Evolutionary conservation across 2,888 invertebrate genomes (phyloP), one percentile per base, ranked within the genome.

Genomic region (Tuta absoluta): DNA sequence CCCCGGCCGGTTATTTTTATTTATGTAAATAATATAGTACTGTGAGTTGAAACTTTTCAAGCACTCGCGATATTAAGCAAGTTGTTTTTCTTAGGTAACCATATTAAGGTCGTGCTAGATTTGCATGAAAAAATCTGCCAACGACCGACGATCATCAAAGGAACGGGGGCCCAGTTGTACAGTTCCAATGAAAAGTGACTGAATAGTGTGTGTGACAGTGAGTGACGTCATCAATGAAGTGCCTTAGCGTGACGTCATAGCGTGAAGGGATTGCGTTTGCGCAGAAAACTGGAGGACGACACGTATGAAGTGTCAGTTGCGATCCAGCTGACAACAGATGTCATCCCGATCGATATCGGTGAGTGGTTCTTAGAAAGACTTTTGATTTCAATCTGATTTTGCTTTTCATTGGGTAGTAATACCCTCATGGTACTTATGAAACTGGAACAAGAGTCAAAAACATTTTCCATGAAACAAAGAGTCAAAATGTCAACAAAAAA

Each of bases 291-390:
- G 92, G 92, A 91, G 91, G 84, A 76, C 87, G 87, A 91, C 80
- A 87, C 90, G 80, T 87, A 90, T 89, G 89, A 91, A 66, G 87
- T 87, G 88, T 91, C 92, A 87, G 92, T 92, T 89, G 89, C 80
- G 86, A 86, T 89, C 82, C 85, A 90, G 89, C 89, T 91, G 91
- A 91, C 92, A 88, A 92, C 91, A 89, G 91, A 92, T 92, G 92
- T 89, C 86, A 86, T 83, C 79, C 84, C 85, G 70, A 81, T 82
- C 77, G 90, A 91, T 80, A 79, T 72, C 84, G 91, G 92, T 92
- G 73, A 91, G 92, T 86, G 65, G 58, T n/a, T 24, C 45, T 59
- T 51, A 38, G 3, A 45, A 45, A 63, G n/a, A 24, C 21, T 7
- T 10, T 19, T 1, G 12, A n/a, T n/a, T n/a, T n/a, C n/a, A n/a